Evolutionary conservation across 2,888 invertebrate species (phyloP).

Genomic region (Tetragonisca angustula): DNA sequence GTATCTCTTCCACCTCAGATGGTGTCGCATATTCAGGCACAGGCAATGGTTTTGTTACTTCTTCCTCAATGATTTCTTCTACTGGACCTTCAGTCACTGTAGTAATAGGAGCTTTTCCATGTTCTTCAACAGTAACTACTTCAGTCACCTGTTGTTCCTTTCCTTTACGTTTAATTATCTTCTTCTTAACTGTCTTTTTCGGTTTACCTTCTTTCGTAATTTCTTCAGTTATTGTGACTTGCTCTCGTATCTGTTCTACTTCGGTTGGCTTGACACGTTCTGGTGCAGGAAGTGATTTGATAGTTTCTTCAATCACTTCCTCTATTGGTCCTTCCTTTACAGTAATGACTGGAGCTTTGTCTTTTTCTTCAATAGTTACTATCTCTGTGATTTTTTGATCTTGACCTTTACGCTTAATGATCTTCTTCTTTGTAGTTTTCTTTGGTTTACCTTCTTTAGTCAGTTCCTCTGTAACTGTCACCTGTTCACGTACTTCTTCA

Average conservation of each 20-base stretch:
- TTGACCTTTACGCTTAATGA: conserved; percentile 61
- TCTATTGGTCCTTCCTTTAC: conserved; percentile 77
- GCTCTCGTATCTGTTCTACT: conserved; percentile 70
- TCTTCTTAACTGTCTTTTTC: conserved; percentile 79
- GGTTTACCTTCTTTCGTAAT: conserved; percentile 66
- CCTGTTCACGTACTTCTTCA: conserved; percentile 68
- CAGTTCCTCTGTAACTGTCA: conserved; percentile 71
- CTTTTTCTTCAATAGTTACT: conserved; percentile 75
- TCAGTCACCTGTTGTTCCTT: conserved; percentile 69
- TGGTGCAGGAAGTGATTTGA: conserved; percentile 73
- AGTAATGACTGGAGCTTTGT: conserved; percentile 62
- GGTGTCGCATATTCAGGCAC: conserved; percentile 82
- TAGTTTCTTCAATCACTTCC: conserved; percentile 81
- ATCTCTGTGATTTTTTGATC: conserved; percentile 68
- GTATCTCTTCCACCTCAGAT: conserved; percentile 70
- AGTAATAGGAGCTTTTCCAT: conserved; percentile 67
- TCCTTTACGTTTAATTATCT: conserved; percentile 67
- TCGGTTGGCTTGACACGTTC: conserved; percentile 82
- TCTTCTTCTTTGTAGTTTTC: conserved; percentile 69
- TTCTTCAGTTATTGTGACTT: conserved; percentile 70
- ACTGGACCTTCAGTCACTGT: conserved; percentile 68
- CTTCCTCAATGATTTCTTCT: conserved; percentile 83
- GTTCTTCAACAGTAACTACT: conserved; percentile 73
- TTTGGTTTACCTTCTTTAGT: conserved; percentile 68
- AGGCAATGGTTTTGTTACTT: conserved; percentile 75